These are phyloP conservation scores for Phortica okadai DNA, from an alignment of 2,888 invertebrate genomes.

Conservation along the genomic window DNA sequence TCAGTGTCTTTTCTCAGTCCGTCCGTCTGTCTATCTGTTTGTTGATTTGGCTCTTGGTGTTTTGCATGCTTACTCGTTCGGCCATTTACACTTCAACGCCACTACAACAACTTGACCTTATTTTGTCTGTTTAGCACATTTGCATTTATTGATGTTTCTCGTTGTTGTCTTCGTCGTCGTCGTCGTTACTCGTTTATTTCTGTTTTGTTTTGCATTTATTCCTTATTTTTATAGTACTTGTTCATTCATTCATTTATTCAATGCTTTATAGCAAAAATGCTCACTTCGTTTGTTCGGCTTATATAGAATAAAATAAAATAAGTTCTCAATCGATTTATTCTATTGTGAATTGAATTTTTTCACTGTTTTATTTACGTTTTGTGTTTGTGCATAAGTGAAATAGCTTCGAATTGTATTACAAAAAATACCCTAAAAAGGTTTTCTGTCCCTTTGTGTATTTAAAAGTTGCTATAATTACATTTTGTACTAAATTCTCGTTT, in stretches of 20 bases:
- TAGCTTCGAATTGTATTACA: not conserved
- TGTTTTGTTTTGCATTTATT: not conserved
- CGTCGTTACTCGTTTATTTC: not conserved
- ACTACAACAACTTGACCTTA: slow-evolving; percentile 27
- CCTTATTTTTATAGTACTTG: not conserved
- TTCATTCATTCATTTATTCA: slow-evolving; percentile 16
- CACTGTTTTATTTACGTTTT: not conserved
- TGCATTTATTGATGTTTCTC: slow-evolving; percentile 21
- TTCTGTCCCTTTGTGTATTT: too few relatives aligned
- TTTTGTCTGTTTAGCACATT: slow-evolving; percentile 17
- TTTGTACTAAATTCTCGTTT: not conserved
- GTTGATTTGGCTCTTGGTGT: not conserved
- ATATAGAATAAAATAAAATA: slow-evolving; percentile 3
- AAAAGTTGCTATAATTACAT: slow-evolving; percentile 7
- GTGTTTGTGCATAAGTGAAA: not conserved
- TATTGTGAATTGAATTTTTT: not conserved
- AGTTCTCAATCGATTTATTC: slow-evolving; percentile 16
- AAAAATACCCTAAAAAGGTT: not conserved
- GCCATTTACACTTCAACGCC: slow-evolving; percentile 10
- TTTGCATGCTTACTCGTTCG: not conserved
- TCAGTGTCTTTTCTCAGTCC: not conserved
- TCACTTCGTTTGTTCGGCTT: not conserved
- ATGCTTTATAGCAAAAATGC: not conserved
- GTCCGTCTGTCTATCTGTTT: not conserved
- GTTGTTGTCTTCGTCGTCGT: not conserved